Percentiles rank a stretch among this genome's conserved stretches.
Evolutionary conservation across 1,140 invertebrate genomes (phyloP).

Genomic region (Drosophila asahinai): DNA sequence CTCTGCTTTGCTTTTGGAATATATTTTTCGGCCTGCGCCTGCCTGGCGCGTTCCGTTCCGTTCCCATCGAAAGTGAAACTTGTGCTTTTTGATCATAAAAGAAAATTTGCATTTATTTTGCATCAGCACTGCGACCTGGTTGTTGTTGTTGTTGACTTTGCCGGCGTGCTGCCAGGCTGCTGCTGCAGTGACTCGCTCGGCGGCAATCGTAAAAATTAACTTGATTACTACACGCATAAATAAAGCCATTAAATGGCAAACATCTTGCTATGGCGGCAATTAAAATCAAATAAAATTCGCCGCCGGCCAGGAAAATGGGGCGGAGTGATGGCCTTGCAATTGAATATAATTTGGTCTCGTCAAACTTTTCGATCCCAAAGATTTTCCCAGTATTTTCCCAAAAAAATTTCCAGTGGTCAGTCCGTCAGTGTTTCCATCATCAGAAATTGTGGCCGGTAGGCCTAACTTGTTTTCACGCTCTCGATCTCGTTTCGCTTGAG

Average conservation of each 20-base stretch:
- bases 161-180: conserved; percentile 28
- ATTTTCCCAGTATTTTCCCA: conserved; percentile 22
- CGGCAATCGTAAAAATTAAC: conserved; percentile 81
- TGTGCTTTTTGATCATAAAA: conserved; percentile 55
- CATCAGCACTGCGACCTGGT: conserved; percentile 29
- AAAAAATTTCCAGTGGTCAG: conserved; percentile 3
- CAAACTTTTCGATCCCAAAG: neutral
- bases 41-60: conserved; percentile 40
- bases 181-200: conserved; percentile 37
- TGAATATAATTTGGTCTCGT: conserved; percentile 25
- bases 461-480: conserved; percentile 32
- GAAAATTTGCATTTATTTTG: conserved; percentile 79
- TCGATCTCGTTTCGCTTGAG: conserved; percentile 27
- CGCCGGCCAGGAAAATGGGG: conserved; percentile 35
- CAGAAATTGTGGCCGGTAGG: neutral
- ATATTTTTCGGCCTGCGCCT: conserved; percentile 17
- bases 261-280: conserved; percentile 66
- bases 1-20: conserved; percentile 18
- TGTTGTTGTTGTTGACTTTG: conserved; percentile 20
- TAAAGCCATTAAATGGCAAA: conserved; percentile 80
- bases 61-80: conserved; percentile 75
- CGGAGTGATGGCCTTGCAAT: conserved; percentile 28
- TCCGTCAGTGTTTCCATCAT: neutral
- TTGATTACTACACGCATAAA: conserved; percentile 81
- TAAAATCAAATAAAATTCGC: conserved; percentile 77